phyloP scores from a whole-genome alignment of 1,140 invertebrate genomes.

The Hylaeus anthracinus region DNA sequence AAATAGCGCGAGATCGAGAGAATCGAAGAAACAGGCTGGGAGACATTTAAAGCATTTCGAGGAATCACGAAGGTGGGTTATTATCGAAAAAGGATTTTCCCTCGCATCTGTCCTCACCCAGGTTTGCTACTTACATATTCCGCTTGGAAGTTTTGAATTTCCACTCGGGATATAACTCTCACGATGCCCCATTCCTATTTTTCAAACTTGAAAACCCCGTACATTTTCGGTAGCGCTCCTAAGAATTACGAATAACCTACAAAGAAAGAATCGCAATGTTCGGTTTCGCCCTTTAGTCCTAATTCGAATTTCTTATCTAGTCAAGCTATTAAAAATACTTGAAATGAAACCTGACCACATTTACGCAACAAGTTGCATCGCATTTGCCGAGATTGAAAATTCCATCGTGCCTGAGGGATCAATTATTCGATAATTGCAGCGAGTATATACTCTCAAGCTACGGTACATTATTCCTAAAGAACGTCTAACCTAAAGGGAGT shows the following conservation, averaged over 20 bases:
- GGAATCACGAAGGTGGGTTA: constrained; percentile 46
- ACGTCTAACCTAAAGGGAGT: neutral
- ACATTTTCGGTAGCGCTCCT: no score
- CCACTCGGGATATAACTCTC: no score
- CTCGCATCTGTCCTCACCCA: constrained; percentile 32
- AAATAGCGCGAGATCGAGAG: neutral
- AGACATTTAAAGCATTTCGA: constrained; percentile 55
- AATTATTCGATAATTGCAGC: constrained; percentile 21
- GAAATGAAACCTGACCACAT: no score
- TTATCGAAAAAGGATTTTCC: constrained; percentile 59
- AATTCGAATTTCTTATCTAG: no score
- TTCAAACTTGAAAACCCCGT: no score
- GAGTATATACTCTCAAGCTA: constrained; percentile 19
- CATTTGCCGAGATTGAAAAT: constrained; percentile 29
- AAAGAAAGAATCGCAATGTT: no score
- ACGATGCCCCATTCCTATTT: no score
- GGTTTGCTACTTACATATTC: neutral
- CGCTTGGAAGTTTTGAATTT: constrained; percentile 28
- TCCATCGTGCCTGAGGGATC: neutral
- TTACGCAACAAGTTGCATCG: no score
- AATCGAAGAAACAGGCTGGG: constrained; percentile 25
- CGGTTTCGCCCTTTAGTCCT: no score
- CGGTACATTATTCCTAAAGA: neutral
- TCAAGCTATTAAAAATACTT: no score
- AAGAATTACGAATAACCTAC: no score